Evolutionary conservation across 2,888 invertebrate genomes (phyloP), one percentile per base, ranked within the genome.

Genomic region (Drosophila niveifrons): DNA sequence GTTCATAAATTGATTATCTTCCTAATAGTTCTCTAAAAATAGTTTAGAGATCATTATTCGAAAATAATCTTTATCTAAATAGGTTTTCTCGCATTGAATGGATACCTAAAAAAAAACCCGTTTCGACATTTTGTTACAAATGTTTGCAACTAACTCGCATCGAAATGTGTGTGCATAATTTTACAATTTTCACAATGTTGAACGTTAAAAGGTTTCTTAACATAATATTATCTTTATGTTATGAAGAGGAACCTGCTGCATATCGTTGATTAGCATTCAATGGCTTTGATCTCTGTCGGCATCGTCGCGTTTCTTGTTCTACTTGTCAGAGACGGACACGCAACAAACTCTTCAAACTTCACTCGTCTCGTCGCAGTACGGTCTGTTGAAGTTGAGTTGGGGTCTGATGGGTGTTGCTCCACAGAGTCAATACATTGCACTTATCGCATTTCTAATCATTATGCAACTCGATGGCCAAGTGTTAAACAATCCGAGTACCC

Each of bases 391-490:
- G 9, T 52, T 58, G 17, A 47, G 23, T 4, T 23, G 23, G 23
- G 23, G 23, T 69, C 73, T 52, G 59, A 23, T 62, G 61, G 61
- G 9, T 47, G 56, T 39, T 46, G 55, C 44, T 36, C 48, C 44
- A 62, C 41, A 57, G 41, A 72, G 67, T 59, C 50, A 56, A 46
- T 57, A 52, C 56, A 56, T 36, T 52, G 65, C 71, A 72, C 78
- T 78, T 78, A 75, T 75, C 79, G 61, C 66, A 62, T 69, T 66
- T 78, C 75, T 68, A 78, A 78, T 72, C 75, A 59, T 75, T 78
- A 69, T 66, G 72, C 75, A 68, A 77, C 70, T 47, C 52, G 43
- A 55, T 58, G 62, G 57, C 29, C 41, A 72, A 72, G 78, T 78
- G 78, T 78, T 74, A 65, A 73, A 61, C 75, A 63, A 66, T 15